Conservation (phyloP, 2,888 invertebrate species). For the Erpobdella octoculata region DNA sequence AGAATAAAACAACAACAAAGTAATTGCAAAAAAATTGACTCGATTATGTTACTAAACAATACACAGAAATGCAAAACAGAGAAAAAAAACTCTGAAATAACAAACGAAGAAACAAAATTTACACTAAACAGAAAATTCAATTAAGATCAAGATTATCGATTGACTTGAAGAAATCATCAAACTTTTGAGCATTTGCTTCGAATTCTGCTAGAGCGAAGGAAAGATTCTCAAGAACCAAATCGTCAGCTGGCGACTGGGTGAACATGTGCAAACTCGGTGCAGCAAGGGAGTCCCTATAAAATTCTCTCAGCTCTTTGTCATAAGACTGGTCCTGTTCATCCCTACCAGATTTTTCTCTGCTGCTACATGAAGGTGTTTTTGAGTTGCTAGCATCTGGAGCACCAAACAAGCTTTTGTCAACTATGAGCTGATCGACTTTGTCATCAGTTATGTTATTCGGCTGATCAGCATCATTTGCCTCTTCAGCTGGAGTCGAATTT, state of each 20-base stretch:
- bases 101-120: background rate
- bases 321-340: slow-evolving; percentile 42
- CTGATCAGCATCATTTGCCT: background rate
- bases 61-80: no score
- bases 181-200: slow-evolving; percentile 68
- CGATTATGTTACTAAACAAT: background rate
- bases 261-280: slow-evolving; percentile 61
- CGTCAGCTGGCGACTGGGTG: slow-evolving; percentile 41
- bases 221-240: slow-evolving; percentile 58
- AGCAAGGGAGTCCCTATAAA: slow-evolving; percentile 71
- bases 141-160: slow-evolving; percentile 47
- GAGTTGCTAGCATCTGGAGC: background rate
- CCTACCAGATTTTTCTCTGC: background rate
- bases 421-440: no score
- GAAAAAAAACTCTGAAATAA: background rate
- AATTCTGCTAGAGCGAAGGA: slow-evolving; percentile 66
- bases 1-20: background rate
- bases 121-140: background rate
- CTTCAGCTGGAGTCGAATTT: background rate
- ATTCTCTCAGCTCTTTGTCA: slow-evolving; percentile 65
- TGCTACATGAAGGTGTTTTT: background rate
- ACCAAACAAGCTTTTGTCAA: background rate
- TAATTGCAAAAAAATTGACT: background rate
- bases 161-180: slow-evolving; percentile 68
- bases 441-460: background rate